Percentiles rank a stretch among this genome's conserved stretches.
phyloP scores from a whole-genome alignment of 2,797 vertebrate species.

The Chloroceryle inda region DNA sequence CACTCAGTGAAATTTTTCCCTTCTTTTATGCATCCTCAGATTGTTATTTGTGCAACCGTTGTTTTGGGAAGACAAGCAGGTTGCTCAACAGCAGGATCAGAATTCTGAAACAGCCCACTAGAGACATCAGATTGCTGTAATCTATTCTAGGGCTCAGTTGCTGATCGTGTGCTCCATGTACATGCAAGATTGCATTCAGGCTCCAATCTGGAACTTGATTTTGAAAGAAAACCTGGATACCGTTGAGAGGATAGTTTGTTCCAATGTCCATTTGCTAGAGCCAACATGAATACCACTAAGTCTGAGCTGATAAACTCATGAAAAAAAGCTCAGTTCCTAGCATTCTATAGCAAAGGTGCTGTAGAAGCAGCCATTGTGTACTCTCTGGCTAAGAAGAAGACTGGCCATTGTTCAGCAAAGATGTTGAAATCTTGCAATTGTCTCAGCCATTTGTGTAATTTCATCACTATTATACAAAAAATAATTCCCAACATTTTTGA shows the following conservation, averaged over 20 bases:
- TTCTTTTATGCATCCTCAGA: not conserved
- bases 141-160: rapidly evolving
- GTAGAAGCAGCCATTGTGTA: not conserved
- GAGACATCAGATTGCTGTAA: not conserved
- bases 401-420: not conserved
- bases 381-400: not conserved
- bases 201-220: not conserved
- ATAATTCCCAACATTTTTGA: not conserved
- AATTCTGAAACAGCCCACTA: not conserved
- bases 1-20: not conserved
- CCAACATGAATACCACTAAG: not conserved
- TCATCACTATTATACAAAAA: not conserved
- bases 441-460: not conserved
- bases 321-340: not conserved
- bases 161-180: not conserved
- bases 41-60: not conserved
- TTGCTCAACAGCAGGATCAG: not conserved
- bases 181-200: not conserved
- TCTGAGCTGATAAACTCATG: not conserved
- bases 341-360: not conserved
- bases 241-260: not conserved
- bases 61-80: not conserved
- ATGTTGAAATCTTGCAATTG: not conserved
- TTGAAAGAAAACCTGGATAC: not conserved
- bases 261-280: not conserved